Evolutionary conservation across 2,888 invertebrate species (phyloP), one percentile per base, ranked within the genome.

Genomic region (Idaea straminata): DNA sequence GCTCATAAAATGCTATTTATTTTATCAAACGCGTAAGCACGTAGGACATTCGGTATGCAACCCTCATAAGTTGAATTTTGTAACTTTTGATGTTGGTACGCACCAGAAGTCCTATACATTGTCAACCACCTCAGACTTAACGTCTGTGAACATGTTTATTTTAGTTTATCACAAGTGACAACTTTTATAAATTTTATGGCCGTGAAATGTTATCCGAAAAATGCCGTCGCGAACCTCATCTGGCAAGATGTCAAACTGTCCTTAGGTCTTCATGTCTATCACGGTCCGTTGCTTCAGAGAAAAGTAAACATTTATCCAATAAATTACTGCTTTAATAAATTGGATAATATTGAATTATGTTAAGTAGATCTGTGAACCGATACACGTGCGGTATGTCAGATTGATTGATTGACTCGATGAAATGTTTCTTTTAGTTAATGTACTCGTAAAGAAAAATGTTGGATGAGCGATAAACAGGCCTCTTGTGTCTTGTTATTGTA

Each of bases 171-270:
- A 77, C 75, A 74, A 64, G 76, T 71, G 78, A 84, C 81, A 85
- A 47, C 47, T 7, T 47, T 47, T 47, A 47, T 83, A 78, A 80
- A 85, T 84, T 86, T 85, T 85, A 85, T 84, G 77, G 75, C 82
- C 82, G 81, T 83, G 83, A 87, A 86, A 85, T 83, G 69, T 74
- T 83, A 76, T 80, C 68, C 71, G 74, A 86, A 88, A 86, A 86
- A 85, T 82, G 75, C 74, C 77, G 77, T 77, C 77, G 76, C 76
- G 77, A 82, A 82, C 82, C 80, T 80, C 65, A 67, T 77, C 80
- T 91, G 91, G 91, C 91, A 90, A 74, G 69, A 67, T 75, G 80
- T 88, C 91, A 91, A 91, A 73, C 71, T 82, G 81, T 82, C 83
- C 77, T 80, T 83, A 83, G 81, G 81, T 81, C 82, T 78, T 80